These are phyloP conservation scores for Hypanus sabinus DNA, from an alignment of 2,113 vertebrate genomes.

Conservation along the genomic window DNA sequence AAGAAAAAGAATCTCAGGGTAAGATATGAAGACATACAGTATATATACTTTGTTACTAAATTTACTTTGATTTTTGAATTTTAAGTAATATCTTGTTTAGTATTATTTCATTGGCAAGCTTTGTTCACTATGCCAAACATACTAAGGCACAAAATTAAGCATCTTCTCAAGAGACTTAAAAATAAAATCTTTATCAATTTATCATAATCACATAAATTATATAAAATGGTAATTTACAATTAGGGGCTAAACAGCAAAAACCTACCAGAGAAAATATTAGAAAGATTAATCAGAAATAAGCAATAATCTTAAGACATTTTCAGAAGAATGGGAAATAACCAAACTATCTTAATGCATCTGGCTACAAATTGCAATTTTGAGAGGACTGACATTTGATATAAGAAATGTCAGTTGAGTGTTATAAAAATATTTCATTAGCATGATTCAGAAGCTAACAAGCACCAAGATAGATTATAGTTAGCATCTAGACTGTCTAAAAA, in stretches of 20 bases:
- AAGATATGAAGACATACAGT: too few relatives aligned
- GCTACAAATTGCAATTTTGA: not conserved
- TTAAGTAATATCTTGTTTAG: not conserved
- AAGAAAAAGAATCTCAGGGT: too few relatives aligned
- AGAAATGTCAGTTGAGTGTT: not conserved
- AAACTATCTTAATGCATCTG: not conserved
- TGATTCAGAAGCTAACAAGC: not conserved
- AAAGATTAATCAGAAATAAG: not conserved
- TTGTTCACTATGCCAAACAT: not conserved
- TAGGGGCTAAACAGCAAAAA: not conserved
- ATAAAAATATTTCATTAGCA: constrained; percentile 25
- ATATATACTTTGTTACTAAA: too few relatives aligned
- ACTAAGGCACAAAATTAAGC: not conserved
- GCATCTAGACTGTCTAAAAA: not conserved
- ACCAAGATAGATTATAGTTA: not conserved
- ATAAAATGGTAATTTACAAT: not conserved
- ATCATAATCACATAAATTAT: not conserved
- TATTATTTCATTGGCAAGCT: too few relatives aligned
- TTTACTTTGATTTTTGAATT: too few relatives aligned
- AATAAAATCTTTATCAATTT: not conserved
- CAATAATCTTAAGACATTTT: not conserved
- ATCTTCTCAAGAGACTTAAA: not conserved
- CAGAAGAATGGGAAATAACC: not conserved
- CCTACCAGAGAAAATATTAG: not conserved
- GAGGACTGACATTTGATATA: not conserved